Conservation (phyloP, 2,113 vertebrate species). For the Drymodes brunneopygia region DNA sequence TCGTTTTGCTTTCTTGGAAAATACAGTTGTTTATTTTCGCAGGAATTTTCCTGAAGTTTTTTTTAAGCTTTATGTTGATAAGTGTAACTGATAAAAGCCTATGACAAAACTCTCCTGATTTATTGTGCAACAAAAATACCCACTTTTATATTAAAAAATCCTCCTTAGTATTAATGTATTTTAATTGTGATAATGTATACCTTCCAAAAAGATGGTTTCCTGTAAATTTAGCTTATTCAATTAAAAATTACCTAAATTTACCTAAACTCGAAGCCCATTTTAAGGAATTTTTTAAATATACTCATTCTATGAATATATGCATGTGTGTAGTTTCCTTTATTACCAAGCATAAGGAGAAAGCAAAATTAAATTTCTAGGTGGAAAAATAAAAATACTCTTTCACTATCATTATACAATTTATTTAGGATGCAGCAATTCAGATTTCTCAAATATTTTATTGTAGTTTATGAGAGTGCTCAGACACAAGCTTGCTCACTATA, state of each 20-base stretch:
- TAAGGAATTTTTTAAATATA: background rate
- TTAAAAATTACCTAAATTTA: background rate
- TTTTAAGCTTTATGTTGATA: background rate
- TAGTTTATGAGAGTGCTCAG: fast-evolving
- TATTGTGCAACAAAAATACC: fast-evolving
- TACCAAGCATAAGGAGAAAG: background rate
- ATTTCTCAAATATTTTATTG: background rate
- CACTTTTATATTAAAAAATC: background rate
- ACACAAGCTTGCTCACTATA: background rate
- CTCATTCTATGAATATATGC: background rate
- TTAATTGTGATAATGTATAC: background rate
- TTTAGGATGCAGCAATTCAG: background rate
- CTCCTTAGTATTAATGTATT: background rate
- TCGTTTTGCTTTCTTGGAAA: background rate
- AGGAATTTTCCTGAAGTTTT: background rate
- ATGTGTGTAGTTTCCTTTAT: background rate
- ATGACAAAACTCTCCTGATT: background rate
- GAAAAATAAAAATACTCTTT: background rate
- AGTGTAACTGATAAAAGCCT: background rate
- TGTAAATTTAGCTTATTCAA: background rate
- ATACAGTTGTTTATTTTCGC: background rate
- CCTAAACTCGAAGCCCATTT: background rate
- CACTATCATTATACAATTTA: background rate
- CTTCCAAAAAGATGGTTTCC: background rate
- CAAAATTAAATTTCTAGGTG: background rate